A percentile compares a stretch with the other conserved stretches of the same genome.
These are phyloP conservation scores for Tenthredo amoena DNA, from an alignment of 2,888 invertebrate species.

Conservation along the genomic window DNA sequence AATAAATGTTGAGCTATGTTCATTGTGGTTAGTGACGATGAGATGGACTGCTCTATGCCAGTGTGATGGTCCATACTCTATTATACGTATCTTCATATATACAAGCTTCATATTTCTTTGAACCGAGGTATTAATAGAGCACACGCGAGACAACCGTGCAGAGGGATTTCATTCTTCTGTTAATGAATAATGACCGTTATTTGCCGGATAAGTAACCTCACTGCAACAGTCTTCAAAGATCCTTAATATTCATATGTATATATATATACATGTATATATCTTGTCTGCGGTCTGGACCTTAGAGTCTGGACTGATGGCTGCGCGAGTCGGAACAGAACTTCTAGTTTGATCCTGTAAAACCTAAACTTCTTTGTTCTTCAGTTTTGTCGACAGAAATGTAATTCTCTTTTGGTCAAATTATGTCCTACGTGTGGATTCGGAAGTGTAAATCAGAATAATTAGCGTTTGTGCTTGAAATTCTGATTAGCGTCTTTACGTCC, in stretches of 20 bases:
- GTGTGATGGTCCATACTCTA: background rate
- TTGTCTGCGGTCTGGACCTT: background rate
- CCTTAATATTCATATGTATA: background rate
- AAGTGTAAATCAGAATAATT: too few relatives aligned
- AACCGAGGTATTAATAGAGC: constrained; percentile 35
- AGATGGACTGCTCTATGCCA: background rate
- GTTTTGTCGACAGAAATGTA: too few relatives aligned
- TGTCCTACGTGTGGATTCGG: too few relatives aligned
- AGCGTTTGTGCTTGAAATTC: too few relatives aligned
- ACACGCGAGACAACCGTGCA: background rate
- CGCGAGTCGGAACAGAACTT: too few relatives aligned
- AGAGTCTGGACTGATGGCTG: background rate
- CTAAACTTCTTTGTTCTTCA: too few relatives aligned
- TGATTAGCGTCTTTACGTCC: too few relatives aligned
- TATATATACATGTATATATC: background rate
- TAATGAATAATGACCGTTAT: constrained; percentile 46
- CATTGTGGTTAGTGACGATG: constrained; percentile 29
- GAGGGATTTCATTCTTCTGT: constrained; percentile 19
- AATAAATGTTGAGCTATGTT: constrained; percentile 51
- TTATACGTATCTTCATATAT: background rate
- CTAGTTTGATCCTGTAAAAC: too few relatives aligned
- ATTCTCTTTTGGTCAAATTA: too few relatives aligned
- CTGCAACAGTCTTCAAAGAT: background rate
- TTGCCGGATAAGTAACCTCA: background rate
- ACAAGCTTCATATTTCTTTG: constrained; percentile 10